Evolutionary conservation across 2,113 vertebrate species (phyloP).

Genomic region (Chaetodon trifascialis): DNA sequence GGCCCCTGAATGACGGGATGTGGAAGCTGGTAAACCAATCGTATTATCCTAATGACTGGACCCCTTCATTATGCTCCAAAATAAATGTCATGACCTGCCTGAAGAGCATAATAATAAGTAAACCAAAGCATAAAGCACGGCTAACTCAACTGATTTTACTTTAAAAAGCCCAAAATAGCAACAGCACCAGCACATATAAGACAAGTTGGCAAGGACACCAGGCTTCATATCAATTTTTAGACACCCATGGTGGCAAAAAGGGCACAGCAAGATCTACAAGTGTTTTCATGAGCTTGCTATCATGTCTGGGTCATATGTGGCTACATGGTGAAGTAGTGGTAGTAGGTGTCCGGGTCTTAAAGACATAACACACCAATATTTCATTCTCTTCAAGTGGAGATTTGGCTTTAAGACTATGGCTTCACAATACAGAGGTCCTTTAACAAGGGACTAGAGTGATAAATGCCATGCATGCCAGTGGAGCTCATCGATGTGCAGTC

Average conservation of each 20-base stretch:
- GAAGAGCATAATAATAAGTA: background rate
- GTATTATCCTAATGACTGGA: background rate
- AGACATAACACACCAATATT: background rate
- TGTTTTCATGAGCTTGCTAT: background rate
- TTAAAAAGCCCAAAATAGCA: background rate
- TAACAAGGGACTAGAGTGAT: conserved; percentile 16
- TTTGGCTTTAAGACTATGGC: conserved; percentile 5
- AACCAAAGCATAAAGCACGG: background rate
- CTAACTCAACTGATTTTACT: background rate
- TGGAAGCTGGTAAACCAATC: background rate
- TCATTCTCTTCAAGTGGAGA: conserved; percentile 9
- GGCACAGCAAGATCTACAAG: background rate
- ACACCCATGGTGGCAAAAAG: background rate
- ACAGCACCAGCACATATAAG: background rate
- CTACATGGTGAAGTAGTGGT: background rate
- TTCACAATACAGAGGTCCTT: background rate
- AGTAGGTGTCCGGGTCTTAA: background rate
- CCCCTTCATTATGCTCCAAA: background rate
- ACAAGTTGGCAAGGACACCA: background rate
- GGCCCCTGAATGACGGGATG: background rate
- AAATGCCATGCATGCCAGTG: conserved; percentile 34
- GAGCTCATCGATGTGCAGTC: conserved; percentile 36
- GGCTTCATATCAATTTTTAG: background rate
- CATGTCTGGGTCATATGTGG: background rate
- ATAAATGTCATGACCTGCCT: background rate